Percentiles rank a stretch among this genome's conserved stretches.
Conservation (phyloP, 2,113 vertebrate genomes). For the Solea solea region DNA sequence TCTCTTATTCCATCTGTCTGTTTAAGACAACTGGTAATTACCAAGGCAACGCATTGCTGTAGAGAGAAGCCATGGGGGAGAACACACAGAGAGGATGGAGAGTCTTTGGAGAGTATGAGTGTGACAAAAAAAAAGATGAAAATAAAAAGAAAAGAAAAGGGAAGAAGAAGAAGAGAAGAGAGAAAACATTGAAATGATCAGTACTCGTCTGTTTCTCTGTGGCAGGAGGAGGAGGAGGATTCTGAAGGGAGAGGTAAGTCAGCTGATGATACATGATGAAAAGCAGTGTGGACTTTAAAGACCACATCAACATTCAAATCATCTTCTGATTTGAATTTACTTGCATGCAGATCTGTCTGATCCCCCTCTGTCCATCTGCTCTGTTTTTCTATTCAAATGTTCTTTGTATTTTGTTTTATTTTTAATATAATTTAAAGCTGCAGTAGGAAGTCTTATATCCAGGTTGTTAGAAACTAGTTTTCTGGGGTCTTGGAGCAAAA, state of each 20-base stretch:
- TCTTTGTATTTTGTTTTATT: no score
- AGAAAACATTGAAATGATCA: constrained; percentile 53
- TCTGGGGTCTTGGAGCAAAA: no score
- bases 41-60: constrained; percentile 74
- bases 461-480: no score
- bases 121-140: constrained; percentile 35
- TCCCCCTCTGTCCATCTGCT: no score
- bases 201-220: constrained; percentile 41
- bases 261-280: constrained; percentile 21
- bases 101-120: constrained; percentile 47
- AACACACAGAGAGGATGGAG: constrained; percentile 56
- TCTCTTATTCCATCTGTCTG: constrained; percentile 83
- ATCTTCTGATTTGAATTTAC: no score
- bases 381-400: no score
- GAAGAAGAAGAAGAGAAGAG: constrained; percentile 24
- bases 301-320: no score
- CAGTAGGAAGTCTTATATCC: no score
- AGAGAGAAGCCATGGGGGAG: constrained; percentile 68
- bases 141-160: constrained; percentile 53
- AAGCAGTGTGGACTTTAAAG: not conserved
- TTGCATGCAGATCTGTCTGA: no score
- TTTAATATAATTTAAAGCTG: no score
- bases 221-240: constrained; percentile 32
- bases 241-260: constrained; percentile 17
- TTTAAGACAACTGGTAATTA: constrained; percentile 84